phyloP scores from a whole-genome alignment of 1,140 invertebrate genomes.

The Cydia pomonella region DNA sequence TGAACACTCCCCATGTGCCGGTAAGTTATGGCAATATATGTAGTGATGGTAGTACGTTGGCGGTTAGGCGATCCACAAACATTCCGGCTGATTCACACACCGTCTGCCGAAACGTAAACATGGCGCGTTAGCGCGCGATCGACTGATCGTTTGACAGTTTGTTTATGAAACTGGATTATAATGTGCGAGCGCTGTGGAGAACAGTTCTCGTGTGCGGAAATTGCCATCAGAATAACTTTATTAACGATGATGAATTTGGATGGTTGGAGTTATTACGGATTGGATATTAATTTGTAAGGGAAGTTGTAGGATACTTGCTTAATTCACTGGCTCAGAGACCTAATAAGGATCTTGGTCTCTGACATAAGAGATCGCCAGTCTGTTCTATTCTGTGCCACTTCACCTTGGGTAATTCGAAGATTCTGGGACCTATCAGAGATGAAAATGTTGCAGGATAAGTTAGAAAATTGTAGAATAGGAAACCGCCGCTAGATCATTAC shows the following conservation, averaged over 20 bases:
- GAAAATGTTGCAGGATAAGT: too few relatives aligned
- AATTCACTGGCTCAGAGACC: too few relatives aligned
- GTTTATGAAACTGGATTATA: slow-evolving; percentile 58
- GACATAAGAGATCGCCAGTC: too few relatives aligned
- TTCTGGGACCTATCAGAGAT: too few relatives aligned
- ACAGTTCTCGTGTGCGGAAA: slow-evolving; percentile 15
- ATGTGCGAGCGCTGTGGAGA: slow-evolving; percentile 48
- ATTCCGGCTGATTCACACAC: slow-evolving; percentile 54
- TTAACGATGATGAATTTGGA: slow-evolving; percentile 18
- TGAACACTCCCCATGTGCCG: neutral
- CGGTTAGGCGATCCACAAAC: slow-evolving; percentile 51
- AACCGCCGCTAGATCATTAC: too few relatives aligned
- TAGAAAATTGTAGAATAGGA: too few relatives aligned
- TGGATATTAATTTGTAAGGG: neutral
- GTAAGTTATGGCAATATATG: neutral
- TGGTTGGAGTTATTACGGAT: neutral
- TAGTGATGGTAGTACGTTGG: slow-evolving; percentile 40
- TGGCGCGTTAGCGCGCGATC: slow-evolving; percentile 43
- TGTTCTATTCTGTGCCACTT: too few relatives aligned
- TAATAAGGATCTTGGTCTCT: too few relatives aligned
- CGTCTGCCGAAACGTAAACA: slow-evolving; percentile 61
- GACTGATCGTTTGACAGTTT: slow-evolving; percentile 56
- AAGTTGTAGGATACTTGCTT: too few relatives aligned
- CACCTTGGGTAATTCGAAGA: too few relatives aligned
- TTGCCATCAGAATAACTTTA: slow-evolving; percentile 8